Evolutionary conservation across 2,888 invertebrate genomes (phyloP).

Genomic region (Acleris laterana): DNA sequence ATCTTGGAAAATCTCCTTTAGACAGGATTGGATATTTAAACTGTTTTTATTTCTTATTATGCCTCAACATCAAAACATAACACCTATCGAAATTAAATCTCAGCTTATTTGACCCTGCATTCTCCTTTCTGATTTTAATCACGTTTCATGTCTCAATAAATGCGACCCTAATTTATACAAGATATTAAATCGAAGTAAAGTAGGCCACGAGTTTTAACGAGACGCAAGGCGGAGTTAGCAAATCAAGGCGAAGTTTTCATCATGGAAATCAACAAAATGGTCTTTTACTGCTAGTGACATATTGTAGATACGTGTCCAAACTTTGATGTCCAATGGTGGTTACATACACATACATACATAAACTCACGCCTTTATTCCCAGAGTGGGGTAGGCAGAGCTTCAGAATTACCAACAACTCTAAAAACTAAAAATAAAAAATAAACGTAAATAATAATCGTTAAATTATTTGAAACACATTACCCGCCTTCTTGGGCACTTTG

Average conservation of each 20-base stretch:
- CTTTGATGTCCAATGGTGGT: not conserved
- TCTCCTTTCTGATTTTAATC: conserved; percentile 43
- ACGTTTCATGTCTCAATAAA: conserved; percentile 63
- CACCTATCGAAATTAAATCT: not conserved
- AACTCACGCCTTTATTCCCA: too few relatives aligned
- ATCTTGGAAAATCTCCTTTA: too few relatives aligned
- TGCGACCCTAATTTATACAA: conserved; percentile 60
- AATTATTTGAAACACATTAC: too few relatives aligned
- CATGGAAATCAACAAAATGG: conserved; percentile 19
- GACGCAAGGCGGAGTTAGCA: conserved; percentile 46
- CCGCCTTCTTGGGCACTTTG: too few relatives aligned
- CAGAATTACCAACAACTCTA: too few relatives aligned
- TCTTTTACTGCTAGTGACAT: not conserved
- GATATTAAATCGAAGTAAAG: conserved; percentile 57
- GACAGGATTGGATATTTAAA: too few relatives aligned
- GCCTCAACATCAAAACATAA: too few relatives aligned
- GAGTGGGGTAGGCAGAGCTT: too few relatives aligned
- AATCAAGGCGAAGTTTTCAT: conserved; percentile 31
- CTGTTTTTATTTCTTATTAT: too few relatives aligned
- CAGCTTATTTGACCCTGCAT: conserved; percentile 9
- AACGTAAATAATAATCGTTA: too few relatives aligned
- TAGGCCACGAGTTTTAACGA: conserved; percentile 49
- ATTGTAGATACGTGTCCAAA: not conserved
- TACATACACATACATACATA: too few relatives aligned
- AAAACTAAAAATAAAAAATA: too few relatives aligned